Conservation (phyloP, 1,140 invertebrate species). For the Ctenoplectra terminalis region DNA sequence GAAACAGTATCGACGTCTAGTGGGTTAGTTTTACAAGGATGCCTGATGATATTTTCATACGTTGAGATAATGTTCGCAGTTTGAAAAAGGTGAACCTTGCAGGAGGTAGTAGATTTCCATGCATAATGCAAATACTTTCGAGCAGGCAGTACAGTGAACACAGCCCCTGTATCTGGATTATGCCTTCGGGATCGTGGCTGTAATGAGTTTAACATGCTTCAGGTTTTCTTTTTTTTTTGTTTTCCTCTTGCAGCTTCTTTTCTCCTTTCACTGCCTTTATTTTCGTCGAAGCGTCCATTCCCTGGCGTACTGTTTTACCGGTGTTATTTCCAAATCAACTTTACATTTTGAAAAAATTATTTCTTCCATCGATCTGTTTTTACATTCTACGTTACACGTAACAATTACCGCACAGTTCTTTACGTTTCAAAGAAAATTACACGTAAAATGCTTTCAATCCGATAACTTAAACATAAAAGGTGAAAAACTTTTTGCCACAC, state of each 20-base stretch:
- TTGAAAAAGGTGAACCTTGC: conserved; percentile 21
- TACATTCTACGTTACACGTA: too few relatives aligned
- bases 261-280: conserved; percentile 17
- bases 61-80: conserved; percentile 16
- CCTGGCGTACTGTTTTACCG: neutral
- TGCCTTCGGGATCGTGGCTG: conserved; percentile 48
- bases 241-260: conserved; percentile 34
- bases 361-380: neutral
- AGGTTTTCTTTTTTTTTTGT: neutral
- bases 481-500: too few relatives aligned
- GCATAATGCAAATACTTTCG: conserved; percentile 49
- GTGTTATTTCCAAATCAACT: neutral
- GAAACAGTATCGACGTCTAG: neutral
- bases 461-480: too few relatives aligned
- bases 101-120: conserved; percentile 48
- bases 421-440: neutral
- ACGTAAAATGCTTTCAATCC: too few relatives aligned
- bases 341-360: neutral
- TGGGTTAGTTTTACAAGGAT: neutral
- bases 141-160: conserved; percentile 1
- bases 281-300: neutral
- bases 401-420: neutral
- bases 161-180: conserved; percentile 33
- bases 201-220: conserved; percentile 62
- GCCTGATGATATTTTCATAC: conserved; percentile 38